Evolutionary conservation across 23 tunicate species (phyloP), one percentile per base, ranked within the genome.

Genomic region (Ascidia mentula): DNA sequence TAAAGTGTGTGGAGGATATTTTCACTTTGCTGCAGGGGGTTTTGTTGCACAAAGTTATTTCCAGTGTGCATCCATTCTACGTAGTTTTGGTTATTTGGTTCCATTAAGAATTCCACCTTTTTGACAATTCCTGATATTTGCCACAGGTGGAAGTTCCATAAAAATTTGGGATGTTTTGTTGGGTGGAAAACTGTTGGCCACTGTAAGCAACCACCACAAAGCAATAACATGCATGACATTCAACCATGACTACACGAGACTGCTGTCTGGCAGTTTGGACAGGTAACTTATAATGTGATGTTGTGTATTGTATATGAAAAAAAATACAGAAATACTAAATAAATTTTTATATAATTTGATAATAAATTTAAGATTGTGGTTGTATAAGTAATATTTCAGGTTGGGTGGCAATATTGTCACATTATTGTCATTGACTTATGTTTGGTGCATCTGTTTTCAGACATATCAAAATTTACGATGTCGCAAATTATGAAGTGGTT

Each of bases 81-180:
- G n/a, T n/a, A n/a, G n/a, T n/a, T n/a, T n/a, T n/a, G n/a, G n/a
- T n/a, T n/a, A n/a, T n/a, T n/a, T n/a, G n/a, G n/a, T n/a, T n/a
- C n/a, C n/a, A n/a, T n/a, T n/a, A n/a, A 42, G 15, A 42, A 42
- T 9, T 42, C 15, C 15, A 12, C 53, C 53, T 9, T 42, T 42
- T 42, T 12, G 65, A 9, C 65, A 9, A 9, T 53, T 53, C 24
- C 4, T 53, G 22, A 20, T 53, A 53, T 9, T 53, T 31, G 38
- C 59, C 26, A 39, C 45, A 90, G 96, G 96, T 32, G 97, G 90
- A 77, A 86, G 73, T 40, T 37, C 40, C 7, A 82, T 91, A 1
- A 91, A 91, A 81, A 88, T 91, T 20, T 91, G 97, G 97, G 97
- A 91, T 78, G 70, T 86, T n/a, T 59, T 91, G 5, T 90, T 82